Conservation (phyloP, 2,113 vertebrate genomes). For the Syngnathus typhle region DNA sequence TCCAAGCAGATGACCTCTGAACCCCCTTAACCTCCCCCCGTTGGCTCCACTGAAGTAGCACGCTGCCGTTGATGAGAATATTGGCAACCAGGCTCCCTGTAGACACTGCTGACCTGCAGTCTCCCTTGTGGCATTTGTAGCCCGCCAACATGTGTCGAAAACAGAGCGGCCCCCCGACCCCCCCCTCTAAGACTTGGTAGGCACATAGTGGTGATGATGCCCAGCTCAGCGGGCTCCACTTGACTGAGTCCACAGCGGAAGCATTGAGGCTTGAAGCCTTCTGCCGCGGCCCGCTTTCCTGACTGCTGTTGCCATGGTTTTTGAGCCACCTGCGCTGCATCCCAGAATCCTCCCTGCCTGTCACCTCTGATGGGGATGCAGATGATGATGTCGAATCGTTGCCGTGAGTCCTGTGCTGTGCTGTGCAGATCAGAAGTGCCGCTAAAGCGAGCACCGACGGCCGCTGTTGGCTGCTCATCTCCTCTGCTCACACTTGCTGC, state of each 20-base stretch:
- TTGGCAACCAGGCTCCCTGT: constrained; percentile 76
- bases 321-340: constrained; percentile 16
- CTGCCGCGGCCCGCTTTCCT: constrained; percentile 21
- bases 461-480: constrained; percentile 51
- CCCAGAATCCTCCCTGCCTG: constrained; percentile 23
- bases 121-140: constrained; percentile 72
- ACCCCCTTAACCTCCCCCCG: constrained; percentile 9
- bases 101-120: constrained; percentile 74
- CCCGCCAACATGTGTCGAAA: constrained; percentile 75
- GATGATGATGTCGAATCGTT: constrained; percentile 27
- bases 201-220: constrained; percentile 61
- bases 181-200: constrained; percentile 62
- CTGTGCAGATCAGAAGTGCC: constrained; percentile 51
- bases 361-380: constrained; percentile 30
- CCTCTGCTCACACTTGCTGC: constrained; percentile 14
- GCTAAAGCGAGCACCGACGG: constrained; percentile 51
- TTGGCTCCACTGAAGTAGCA: constrained; percentile 83
- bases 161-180: constrained; percentile 72
- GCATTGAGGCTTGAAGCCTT: constrained; percentile 14
- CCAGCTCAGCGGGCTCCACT: constrained; percentile 42
- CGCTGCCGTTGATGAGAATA: constrained; percentile 83
- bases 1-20: constrained; percentile 6
- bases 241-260: constrained; percentile 29
- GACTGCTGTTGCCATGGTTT: constrained; percentile 30
- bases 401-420: constrained; percentile 39